phyloP scores from a whole-genome alignment of 2,113 vertebrate species.

The Apteryx owenii region DNA sequence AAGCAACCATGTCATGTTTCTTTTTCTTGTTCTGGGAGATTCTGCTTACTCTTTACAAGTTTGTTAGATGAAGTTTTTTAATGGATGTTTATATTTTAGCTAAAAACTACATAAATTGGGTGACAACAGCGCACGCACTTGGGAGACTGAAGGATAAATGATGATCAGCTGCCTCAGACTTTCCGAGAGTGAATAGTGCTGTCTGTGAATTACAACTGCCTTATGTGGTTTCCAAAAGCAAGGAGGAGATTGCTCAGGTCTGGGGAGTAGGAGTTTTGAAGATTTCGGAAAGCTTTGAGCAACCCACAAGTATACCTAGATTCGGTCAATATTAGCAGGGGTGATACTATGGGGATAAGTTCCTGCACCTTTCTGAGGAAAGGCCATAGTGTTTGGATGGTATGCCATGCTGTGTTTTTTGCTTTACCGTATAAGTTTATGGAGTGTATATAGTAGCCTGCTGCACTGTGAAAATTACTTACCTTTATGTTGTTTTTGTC shows the following conservation, averaged over 20 bases:
- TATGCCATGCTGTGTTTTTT: background rate
- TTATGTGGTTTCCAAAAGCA: background rate
- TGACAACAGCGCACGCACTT: background rate
- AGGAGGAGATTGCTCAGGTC: background rate
- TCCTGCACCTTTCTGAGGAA: background rate
- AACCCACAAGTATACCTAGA: background rate
- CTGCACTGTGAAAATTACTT: background rate
- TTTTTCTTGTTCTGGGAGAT: background rate
- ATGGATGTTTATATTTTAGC: background rate
- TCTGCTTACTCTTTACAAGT: background rate
- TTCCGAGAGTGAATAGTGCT: background rate
- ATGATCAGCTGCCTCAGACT: background rate
- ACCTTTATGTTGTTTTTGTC: background rate
- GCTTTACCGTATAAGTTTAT: background rate
- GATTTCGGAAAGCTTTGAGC: background rate
- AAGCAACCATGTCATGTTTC: background rate
- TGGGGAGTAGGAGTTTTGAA: background rate
- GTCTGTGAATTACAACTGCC: background rate
- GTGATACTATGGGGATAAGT: background rate
- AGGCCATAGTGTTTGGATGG: background rate
- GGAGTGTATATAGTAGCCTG: background rate
- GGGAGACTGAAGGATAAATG: background rate
- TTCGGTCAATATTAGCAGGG: background rate
- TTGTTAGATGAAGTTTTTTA: background rate
- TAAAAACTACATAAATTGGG: background rate